Conservation (phyloP, 2,113 vertebrate genomes). For the Rhynchopsitta pachyrhyncha region DNA sequence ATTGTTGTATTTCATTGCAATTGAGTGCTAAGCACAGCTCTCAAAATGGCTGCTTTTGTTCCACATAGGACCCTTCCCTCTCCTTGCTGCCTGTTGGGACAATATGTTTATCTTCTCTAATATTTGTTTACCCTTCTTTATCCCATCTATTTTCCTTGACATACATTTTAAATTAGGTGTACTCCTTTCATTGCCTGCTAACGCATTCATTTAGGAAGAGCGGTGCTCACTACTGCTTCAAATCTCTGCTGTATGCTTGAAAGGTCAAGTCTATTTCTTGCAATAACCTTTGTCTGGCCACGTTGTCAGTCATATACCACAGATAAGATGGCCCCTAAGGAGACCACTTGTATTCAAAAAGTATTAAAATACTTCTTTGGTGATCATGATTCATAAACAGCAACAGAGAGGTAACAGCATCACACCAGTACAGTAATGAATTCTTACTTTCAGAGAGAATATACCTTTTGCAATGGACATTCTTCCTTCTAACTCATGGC, state of each 20-base stretch:
- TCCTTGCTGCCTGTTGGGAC: neutral
- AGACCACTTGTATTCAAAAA: neutral
- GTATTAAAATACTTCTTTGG: neutral
- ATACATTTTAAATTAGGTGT: conserved; percentile 60
- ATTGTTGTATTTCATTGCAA: conserved; percentile 32
- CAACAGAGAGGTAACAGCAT: neutral
- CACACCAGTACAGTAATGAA: neutral
- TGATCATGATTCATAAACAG: neutral
- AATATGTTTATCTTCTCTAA: conserved; percentile 14
- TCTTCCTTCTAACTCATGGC: neutral
- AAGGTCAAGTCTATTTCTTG: conserved; percentile 60
- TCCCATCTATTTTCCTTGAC: conserved; percentile 27
- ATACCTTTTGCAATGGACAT: fast-evolving
- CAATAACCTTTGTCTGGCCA: conserved; percentile 50
- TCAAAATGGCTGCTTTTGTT: conserved; percentile 25
- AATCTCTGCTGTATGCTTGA: conserved; percentile 1
- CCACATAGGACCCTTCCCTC: neutral
- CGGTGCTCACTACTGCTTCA: neutral
- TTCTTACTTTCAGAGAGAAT: neutral
- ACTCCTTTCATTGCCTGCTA: conserved; percentile 32
- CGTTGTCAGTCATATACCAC: conserved; percentile 16
- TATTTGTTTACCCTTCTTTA: conserved; percentile 55
- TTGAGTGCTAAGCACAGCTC: neutral
- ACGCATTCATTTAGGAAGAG: conserved; percentile 27
- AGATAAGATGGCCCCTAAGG: neutral